Base-by-base conservation (phyloP, 2,113 vertebrate species). In the Zapornia atra region DNA sequence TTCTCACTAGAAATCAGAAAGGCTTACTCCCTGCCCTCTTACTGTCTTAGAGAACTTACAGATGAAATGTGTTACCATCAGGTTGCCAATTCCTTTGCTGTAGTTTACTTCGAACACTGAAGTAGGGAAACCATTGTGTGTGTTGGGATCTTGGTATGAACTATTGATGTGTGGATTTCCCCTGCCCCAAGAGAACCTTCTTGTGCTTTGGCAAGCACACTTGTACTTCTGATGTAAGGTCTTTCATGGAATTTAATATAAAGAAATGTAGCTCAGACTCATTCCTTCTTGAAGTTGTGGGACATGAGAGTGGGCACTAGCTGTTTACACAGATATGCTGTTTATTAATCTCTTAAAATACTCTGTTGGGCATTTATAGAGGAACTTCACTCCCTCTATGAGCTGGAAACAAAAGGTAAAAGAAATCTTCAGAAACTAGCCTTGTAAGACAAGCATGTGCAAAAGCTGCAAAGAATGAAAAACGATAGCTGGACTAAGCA, bases 211-310 rank as follows among this genome's bases (percentile, higher is more conserved):
- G 28, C 33, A 64, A 63, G 33, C 7, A 9, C 3, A 4, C 6
- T 77, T 66, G 12, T 2, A 1, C 18, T 53, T 17, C 15, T 57
- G 20, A 26, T 59, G 12, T 25, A 28, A 60, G 33, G 19, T 69
- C 26, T 81, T 60, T 42, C 16, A 29, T 0, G 0, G 61, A 40
- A 38, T 10, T 75, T 44, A 57, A 34, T 54, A 18, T 5, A 1
- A 4, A 65, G 33, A 22, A 53, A 42, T 34, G 31, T 33, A 82
- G 10, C 36, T 78, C 34, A 57, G 68, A 14, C 40, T 60, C 18
- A 15, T 59, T 64, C 19, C 15, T 34, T 57, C 51, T 38, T 54
- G n/a, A 21, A 71, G 33, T 4, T 80, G n/a, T 54, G 53, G n/a
- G 57, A 60, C 46, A 82, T 33, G 78, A 85, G 5, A 0, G 1